phyloP scores from a whole-genome alignment of 2,113 vertebrate genomes.

The Scortum barcoo region DNA sequence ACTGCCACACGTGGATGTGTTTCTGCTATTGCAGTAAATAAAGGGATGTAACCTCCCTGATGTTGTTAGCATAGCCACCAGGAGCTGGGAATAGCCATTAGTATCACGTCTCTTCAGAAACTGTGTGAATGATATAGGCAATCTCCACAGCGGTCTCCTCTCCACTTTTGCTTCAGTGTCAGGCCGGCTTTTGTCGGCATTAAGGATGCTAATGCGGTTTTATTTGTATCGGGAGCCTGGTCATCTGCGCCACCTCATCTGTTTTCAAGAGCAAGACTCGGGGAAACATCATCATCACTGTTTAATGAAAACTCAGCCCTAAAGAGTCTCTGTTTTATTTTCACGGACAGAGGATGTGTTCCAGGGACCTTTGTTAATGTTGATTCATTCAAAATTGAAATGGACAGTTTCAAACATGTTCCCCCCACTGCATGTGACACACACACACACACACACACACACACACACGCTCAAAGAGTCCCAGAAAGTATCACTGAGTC shows the following conservation, averaged over 20 bases:
- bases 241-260: conserved; percentile 27
- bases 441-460: neutral
- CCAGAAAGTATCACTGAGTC: neutral
- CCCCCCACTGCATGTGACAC: neutral
- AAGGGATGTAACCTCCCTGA: conserved; percentile 20
- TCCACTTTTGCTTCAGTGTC: conserved; percentile 18
- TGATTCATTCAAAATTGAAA: conserved; percentile 36
- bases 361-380: conserved; percentile 1
- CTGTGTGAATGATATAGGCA: conserved; percentile 23
- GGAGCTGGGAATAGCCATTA: conserved; percentile 42
- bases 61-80: conserved; percentile 27
- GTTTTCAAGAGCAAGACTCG: conserved; percentile 45
- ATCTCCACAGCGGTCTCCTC: conserved; percentile 12
- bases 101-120: conserved; percentile 31
- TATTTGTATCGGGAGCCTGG: conserved; percentile 32
- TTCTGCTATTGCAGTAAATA: conserved; percentile 22
- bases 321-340: conserved; percentile 22
- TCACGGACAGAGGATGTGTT: conserved; percentile 16
- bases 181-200: conserved; percentile 24
- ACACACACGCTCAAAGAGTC: neutral
- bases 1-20: conserved; percentile 35
- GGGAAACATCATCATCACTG: conserved; percentile 46
- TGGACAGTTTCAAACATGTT: conserved; percentile 23
- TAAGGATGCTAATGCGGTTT: conserved; percentile 27
- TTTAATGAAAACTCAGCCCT: conserved; percentile 37